Conservation (phyloP, 2,113 vertebrate species). For the Silurus meridionalis region DNA sequence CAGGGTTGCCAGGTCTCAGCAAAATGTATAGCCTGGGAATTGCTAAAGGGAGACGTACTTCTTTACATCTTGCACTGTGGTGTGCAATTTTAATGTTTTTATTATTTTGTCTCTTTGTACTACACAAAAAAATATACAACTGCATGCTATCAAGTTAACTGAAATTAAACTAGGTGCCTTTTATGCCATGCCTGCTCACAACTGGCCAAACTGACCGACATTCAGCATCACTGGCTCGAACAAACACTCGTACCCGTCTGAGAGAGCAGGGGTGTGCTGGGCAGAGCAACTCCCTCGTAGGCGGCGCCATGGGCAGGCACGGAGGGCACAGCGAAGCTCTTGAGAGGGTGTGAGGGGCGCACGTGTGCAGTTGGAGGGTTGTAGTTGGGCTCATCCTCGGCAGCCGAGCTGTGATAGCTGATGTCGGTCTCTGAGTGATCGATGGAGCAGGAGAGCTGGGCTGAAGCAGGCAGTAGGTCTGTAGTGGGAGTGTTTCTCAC, state of each 20-base stretch:
- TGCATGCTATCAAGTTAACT: not conserved
- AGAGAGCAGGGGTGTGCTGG: constrained; percentile 88
- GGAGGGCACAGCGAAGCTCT: constrained; percentile 93
- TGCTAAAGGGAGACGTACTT: too few relatives aligned
- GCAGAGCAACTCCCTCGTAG: constrained; percentile 83
- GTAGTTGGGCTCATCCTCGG: constrained; percentile 87
- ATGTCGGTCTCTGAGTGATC: constrained; percentile 87
- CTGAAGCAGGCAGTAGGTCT: constrained; percentile 84
- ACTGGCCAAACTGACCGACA: not conserved
- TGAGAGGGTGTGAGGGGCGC: constrained; percentile 89
- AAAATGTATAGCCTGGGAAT: too few relatives aligned
- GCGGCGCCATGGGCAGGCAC: constrained; percentile 70
- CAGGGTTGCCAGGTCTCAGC: too few relatives aligned
- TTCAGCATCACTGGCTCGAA: not conserved
- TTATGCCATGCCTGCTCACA: not conserved
- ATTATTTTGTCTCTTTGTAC: not conserved
- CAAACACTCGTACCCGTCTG: constrained; percentile 79
- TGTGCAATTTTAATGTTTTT: not conserved
- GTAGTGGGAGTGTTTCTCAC: constrained; percentile 91
- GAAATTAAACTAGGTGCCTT: not conserved
- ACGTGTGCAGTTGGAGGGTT: constrained; percentile 83
- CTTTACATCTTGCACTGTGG: too few relatives aligned
- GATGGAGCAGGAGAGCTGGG: constrained; percentile 77
- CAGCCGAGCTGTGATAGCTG: constrained; percentile 81
- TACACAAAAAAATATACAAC: not conserved